phyloP scores from a whole-genome alignment of 2,113 vertebrate genomes.

The Myiagra hebetior region DNA sequence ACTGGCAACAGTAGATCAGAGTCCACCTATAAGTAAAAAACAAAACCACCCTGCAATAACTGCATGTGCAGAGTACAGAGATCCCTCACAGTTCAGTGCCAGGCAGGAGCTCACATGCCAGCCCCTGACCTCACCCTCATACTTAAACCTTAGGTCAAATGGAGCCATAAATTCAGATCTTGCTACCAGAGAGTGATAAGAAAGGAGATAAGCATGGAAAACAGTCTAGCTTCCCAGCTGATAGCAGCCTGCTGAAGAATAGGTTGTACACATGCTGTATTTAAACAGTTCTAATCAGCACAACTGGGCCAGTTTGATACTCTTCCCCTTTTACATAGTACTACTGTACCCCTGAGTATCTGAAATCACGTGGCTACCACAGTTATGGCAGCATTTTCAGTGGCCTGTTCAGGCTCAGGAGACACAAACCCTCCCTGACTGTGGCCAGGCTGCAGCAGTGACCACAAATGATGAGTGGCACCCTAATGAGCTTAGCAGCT shows the following conservation, averaged over 20 bases:
- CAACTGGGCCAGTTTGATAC: not conserved
- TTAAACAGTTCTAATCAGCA: constrained; percentile 42
- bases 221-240: not conserved
- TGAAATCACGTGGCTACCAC: not conserved
- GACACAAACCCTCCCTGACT: not conserved
- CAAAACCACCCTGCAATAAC: not conserved
- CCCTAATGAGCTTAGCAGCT: constrained; percentile 9
- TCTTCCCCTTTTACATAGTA: not conserved
- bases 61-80: not conserved
- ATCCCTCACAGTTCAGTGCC: not conserved
- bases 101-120: not conserved
- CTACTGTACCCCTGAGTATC: not conserved
- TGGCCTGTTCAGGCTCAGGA: not conserved
- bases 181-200: not conserved
- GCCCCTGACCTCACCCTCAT: not conserved
- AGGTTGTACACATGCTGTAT: not conserved
- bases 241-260: not conserved
- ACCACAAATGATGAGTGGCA: not conserved
- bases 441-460: not conserved
- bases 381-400: not conserved
- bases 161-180: not conserved
- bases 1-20: not conserved
- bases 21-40: not conserved
- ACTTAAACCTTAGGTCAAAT: constrained; percentile 7
- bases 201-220: constrained; percentile 20